Evolutionary conservation across 2,888 invertebrate species (phyloP).

Genomic region (Malachius bipustulatus): DNA sequence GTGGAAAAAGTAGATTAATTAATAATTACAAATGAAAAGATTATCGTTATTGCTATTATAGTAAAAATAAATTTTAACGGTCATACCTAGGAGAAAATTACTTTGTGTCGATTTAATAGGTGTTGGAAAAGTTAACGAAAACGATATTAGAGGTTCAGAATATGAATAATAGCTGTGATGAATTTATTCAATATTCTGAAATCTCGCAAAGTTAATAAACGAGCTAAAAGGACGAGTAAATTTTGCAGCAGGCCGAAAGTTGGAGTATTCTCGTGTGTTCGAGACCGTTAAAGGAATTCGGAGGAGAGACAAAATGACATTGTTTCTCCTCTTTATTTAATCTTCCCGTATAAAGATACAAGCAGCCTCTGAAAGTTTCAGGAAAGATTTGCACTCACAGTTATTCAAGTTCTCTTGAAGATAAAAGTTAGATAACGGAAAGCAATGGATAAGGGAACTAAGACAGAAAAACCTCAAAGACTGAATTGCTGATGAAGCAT

Average conservation of each 20-base stretch:
- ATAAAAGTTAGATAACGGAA: conserved; percentile 20
- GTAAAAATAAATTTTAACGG: no score
- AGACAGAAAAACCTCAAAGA: conserved; percentile 27
- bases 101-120: no score
- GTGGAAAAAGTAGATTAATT: no score
- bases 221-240: background rate
- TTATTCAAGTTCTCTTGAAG: conserved; percentile 17
- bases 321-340: conserved; percentile 27
- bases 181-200: conserved; percentile 1
- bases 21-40: no score
- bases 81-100: no score
- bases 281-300: conserved; percentile 21
- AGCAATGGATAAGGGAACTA: conserved; percentile 21
- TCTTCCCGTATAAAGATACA: conserved; percentile 23
- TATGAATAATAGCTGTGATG: background rate
- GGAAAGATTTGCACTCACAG: conserved; percentile 13
- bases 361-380: conserved; percentile 20
- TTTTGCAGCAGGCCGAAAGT: background rate
- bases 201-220: background rate
- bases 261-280: background rate
- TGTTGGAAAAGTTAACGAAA: no score
- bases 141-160: background rate
- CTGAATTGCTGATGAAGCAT: conserved; percentile 30
- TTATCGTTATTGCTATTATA: no score
- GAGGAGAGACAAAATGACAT: conserved; percentile 22